A percentile compares a stretch with the other conserved stretches of the same genome.
These are phyloP conservation scores for Apaloderma vittatum DNA, from an alignment of 2,113 vertebrate genomes.

Conservation along the genomic window DNA sequence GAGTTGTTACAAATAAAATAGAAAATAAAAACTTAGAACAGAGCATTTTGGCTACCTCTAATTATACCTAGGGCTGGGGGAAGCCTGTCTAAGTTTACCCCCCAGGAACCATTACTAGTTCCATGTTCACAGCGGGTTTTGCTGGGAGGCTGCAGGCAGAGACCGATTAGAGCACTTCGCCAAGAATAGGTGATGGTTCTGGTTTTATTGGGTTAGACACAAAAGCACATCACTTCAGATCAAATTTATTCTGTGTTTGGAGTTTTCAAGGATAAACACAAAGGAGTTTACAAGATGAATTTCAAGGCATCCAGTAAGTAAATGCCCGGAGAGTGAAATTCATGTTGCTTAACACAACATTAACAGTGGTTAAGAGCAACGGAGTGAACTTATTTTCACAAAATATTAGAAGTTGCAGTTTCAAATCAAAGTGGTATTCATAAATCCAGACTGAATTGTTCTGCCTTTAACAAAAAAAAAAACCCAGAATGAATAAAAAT, in stretches of 20 bases:
- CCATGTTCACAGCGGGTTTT: background rate
- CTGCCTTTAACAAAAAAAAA: background rate
- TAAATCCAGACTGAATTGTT: background rate
- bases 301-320: background rate
- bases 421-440: background rate
- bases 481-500: background rate
- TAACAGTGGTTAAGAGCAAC: background rate
- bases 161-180: background rate
- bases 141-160: background rate
- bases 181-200: background rate
- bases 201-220: background rate
- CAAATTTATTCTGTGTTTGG: background rate
- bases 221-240: background rate
- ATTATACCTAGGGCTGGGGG: background rate
- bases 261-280: background rate
- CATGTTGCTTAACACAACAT: background rate
- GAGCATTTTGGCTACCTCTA: background rate
- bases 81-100: background rate
- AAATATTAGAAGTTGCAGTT: background rate
- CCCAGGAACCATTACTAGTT: background rate
- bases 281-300: background rate
- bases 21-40: background rate
- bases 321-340: background rate
- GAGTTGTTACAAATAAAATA: background rate
- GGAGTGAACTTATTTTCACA: background rate